Base-by-base conservation (phyloP, 1,140 invertebrate species). In the Ips nitidus region DNA sequence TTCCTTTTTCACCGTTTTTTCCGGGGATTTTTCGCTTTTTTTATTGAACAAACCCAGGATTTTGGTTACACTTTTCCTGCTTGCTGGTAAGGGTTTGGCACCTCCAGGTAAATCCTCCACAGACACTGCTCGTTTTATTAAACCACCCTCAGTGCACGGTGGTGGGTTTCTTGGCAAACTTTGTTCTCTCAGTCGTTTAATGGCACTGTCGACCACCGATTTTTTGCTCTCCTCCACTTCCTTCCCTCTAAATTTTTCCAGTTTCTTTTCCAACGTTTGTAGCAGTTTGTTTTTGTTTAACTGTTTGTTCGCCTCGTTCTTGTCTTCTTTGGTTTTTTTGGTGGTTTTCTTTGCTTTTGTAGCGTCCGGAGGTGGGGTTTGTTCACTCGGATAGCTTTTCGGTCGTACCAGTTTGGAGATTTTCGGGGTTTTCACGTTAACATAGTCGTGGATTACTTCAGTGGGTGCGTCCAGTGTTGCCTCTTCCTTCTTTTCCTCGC, bases 21-120 rank as follows among this genome's bases (percentile, higher is more conserved):
- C 72, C 57, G 77, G 76, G 68, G 75, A 72, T 66, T 75, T 80
- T 43, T 84, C 83, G 76, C 89, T 89, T 73, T 86, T 85, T 75
- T 88, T 91, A 66, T 87, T 89, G 72, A 93, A 90, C 1, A 92
- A 77, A 2, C 89, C 89, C 36, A 92, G 79, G 62, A 92, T 89
- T 71, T 86, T 89, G 79, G 75, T 90, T 77, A 80, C 87, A 81
- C 73, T 86, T 83, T 84, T 86, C 83, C 83, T 86, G 74, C 78
- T 81, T 69, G 70, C 71, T 73, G 80, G 75, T 42, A 77, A 61
- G 36, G 77, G 55, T 76, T 75, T 79, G 1, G 75, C 75, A 57
- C 74, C 81, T 52, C 82, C 79, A 2, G 85, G 82, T 36, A 91
- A 81, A 74, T 91, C 86, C 66, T 90, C 89, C 2, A 87, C 83